Base-by-base conservation (phyloP, 1,140 invertebrate genomes). In the Arctopsyche grandis region DNA sequence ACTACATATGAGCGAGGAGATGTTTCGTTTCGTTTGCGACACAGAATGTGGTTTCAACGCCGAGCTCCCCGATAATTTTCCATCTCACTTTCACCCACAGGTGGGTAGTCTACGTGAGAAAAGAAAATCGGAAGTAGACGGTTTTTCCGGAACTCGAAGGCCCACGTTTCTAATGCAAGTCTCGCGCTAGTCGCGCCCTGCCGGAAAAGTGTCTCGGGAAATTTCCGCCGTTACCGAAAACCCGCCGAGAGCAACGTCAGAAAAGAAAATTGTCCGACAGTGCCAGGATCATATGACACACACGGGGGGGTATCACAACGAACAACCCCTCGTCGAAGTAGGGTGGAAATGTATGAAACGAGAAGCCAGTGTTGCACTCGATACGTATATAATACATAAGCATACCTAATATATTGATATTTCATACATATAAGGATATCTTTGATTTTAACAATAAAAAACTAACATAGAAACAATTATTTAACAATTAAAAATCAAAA, bases 151-250 rank as follows among this genome's bases (percentile, higher is more conserved):
- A 80, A 80, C 70, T 19, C 69, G 48, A 16, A 21, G 26, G 77
- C 73, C 58, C 63, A 56, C 60, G 80, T 82, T 82, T 82, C 81
- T 82, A 82, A 82, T 82, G 79, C 81, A 80, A 70, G 70, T 22
- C 71, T 21, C 29, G 69, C 63, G n/a, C 10, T 69, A n/a, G 66
- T 58, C 75, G 71, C 16, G 24, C 69, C n/a, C 24, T 3, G 81
- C 71, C 73, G 79, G 58, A 74, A 75, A 56, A 46, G 14, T 22
- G 46, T 10, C 58, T 19, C 16, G 52, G 24, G 56, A 74, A 78
- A 29, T 78, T 82, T 79, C 38, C 56, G 26, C 9, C 70, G 7
- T 1, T 38, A 14, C 9, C 58, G 58, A 79, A 81, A 79, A 76
- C 24, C 48, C 46, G 22, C 79, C 75, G 69, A 52, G 12, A 75